Percentiles rank a stretch among this genome's conserved stretches.
These are phyloP conservation scores for Thera obeliscata DNA, from an alignment of 2,888 invertebrate genomes.

Conservation along the genomic window DNA sequence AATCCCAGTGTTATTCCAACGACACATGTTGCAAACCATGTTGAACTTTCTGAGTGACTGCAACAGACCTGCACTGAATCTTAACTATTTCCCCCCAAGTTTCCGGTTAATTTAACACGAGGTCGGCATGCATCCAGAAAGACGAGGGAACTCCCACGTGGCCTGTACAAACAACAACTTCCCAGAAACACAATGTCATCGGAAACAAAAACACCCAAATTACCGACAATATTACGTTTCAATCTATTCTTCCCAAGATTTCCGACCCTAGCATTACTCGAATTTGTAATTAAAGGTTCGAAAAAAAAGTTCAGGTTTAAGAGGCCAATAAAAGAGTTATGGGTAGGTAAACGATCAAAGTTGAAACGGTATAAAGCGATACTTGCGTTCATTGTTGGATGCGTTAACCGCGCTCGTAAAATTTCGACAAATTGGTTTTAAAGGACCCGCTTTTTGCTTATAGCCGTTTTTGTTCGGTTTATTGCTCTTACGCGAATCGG, in stretches of 20 bases:
- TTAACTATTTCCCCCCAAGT: conserved; percentile 77
- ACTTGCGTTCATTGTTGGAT: conserved; percentile 75
- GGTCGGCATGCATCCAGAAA: conserved; percentile 68
- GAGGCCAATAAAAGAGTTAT: conserved; percentile 59
- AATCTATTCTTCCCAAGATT: conserved; percentile 57
- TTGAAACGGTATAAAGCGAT: conserved; percentile 71
- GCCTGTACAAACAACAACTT: conserved; percentile 69
- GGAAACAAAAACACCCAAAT: conserved; percentile 75
- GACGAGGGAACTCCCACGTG: conserved; percentile 73
- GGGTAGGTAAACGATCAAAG: conserved; percentile 72
- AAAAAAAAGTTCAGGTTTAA: conserved; percentile 47
- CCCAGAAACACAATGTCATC: conserved; percentile 77
- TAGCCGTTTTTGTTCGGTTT: conserved; percentile 57
- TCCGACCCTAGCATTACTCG: conserved; percentile 51
- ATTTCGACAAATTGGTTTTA: conserved; percentile 76
- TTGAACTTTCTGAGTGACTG: conserved; percentile 65
- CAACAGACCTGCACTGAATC: conserved; percentile 72
- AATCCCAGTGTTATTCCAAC: conserved; percentile 43
- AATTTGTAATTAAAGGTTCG: conserved; percentile 54
- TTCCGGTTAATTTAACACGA: conserved; percentile 81
- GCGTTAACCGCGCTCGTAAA: conserved; percentile 72
- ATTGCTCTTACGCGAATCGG: conserved; percentile 45
- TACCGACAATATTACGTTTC: conserved; percentile 58
- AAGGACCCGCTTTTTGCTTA: conserved; percentile 57
- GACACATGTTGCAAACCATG: conserved; percentile 47